Evolutionary conservation across 2,113 vertebrate genomes (phyloP).

Genomic region (Actenoides lindsayi): DNA sequence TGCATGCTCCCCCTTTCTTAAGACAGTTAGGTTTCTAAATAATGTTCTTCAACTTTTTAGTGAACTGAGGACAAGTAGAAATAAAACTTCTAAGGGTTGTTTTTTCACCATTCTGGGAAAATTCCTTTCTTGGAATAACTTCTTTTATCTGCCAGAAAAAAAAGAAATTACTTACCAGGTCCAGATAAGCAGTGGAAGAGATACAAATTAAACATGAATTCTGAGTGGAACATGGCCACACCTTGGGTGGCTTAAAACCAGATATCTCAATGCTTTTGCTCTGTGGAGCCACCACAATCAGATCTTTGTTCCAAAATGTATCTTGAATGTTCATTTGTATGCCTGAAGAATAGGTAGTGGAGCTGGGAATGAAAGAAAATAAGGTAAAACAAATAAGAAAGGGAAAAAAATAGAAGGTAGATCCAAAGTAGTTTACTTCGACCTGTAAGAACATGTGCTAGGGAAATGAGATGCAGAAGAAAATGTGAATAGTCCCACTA

Average conservation of each 20-base stretch:
- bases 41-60: not conserved
- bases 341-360: not conserved
- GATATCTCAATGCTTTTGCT: not conserved
- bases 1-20: not conserved
- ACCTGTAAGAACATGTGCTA: not conserved
- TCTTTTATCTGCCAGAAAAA: not conserved
- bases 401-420: not conserved
- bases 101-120: not conserved
- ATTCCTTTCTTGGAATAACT: not conserved
- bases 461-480: not conserved
- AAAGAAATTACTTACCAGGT: not conserved
- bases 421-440: not conserved
- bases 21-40: not conserved
- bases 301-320: not conserved
- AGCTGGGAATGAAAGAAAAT: not conserved
- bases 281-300: not conserved
- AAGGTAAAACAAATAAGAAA: not conserved
- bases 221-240: not conserved
- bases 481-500: not conserved
- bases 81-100: not conserved
- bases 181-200: not conserved
- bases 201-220: not conserved
- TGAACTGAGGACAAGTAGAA: not conserved
- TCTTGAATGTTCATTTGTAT: not conserved
- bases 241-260: not conserved